A percentile compares a stretch with the other conserved stretches of the same genome.
phyloP scores from a whole-genome alignment of 2,113 vertebrate genomes.

The Carassius auratus region DNA sequence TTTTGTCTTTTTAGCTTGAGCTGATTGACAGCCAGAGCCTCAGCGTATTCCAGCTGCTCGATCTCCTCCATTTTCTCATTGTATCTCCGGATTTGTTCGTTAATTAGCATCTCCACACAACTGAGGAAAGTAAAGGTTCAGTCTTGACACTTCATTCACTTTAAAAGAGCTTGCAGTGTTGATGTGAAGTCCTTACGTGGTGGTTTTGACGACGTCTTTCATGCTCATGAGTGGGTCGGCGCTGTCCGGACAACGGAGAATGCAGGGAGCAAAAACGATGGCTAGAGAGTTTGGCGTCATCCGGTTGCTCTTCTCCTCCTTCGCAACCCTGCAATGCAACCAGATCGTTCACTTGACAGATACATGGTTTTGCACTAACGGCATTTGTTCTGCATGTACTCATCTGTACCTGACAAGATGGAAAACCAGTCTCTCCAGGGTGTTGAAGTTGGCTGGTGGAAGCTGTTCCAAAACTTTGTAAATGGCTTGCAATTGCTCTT shows the following conservation, averaged over 20 bases:
- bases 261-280: slow-evolving; percentile 94
- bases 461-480: slow-evolving; percentile 90
- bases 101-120: slow-evolving; percentile 94
- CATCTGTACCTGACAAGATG: slow-evolving; percentile 88
- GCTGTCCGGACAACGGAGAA: slow-evolving; percentile 90
- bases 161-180: background rate
- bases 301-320: slow-evolving; percentile 90
- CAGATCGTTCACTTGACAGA: background rate
- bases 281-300: slow-evolving; percentile 95
- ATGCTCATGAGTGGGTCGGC: slow-evolving; percentile 93
- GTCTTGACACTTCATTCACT: background rate
- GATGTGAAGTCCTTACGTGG: slow-evolving; percentile 79
- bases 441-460: slow-evolving; percentile 84
- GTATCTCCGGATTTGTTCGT: slow-evolving; percentile 92
- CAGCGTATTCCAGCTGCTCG: slow-evolving; percentile 89
- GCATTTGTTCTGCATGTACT: background rate
- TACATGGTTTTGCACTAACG: background rate
- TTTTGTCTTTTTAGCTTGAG: slow-evolving; percentile 88
- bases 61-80: slow-evolving; percentile 96
- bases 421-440: slow-evolving; percentile 92
- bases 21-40: slow-evolving; percentile 86
- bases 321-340: slow-evolving; percentile 81
- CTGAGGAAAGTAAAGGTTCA: slow-evolving; percentile 64
- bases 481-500: slow-evolving; percentile 88
- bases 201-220: slow-evolving; percentile 96